Conservation (phyloP, 2,113 vertebrate species). For the Alouatta palliata region DNA sequence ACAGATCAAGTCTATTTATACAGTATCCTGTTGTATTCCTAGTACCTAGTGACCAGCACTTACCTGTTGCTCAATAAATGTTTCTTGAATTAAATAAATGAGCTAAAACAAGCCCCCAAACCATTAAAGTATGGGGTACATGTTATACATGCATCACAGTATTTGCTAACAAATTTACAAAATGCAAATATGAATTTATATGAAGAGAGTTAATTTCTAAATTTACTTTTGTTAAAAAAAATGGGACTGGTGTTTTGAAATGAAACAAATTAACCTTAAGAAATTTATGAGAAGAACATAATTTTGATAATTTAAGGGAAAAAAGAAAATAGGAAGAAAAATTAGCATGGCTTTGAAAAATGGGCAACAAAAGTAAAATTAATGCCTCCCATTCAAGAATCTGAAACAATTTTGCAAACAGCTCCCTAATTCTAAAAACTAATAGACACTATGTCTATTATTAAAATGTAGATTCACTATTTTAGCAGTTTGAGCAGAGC, state of each 20-base stretch:
- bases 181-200: constrained; percentile 11
- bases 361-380: constrained; percentile 26
- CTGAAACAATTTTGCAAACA: not conserved
- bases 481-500: not conserved
- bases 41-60: not conserved
- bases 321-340: not conserved
- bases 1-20: not conserved
- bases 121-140: not conserved
- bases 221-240: constrained; percentile 26
- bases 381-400: constrained; percentile 12
- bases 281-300: not conserved
- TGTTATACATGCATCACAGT: not conserved
- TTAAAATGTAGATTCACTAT: not conserved
- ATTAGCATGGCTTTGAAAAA: not conserved
- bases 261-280: constrained; percentile 4
- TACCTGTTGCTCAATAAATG: constrained; percentile 10
- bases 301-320: constrained; percentile 6
- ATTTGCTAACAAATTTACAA: constrained; percentile 15
- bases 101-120: not conserved
- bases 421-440: not conserved
- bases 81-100: constrained; percentile 7
- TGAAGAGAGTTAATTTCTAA: constrained; percentile 37
- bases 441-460: not conserved
- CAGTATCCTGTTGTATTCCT: not conserved
- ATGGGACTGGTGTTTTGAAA: constrained; percentile 34